Conservation (phyloP, 2,797 vertebrate species). For the Enteromius anoplus region DNA sequence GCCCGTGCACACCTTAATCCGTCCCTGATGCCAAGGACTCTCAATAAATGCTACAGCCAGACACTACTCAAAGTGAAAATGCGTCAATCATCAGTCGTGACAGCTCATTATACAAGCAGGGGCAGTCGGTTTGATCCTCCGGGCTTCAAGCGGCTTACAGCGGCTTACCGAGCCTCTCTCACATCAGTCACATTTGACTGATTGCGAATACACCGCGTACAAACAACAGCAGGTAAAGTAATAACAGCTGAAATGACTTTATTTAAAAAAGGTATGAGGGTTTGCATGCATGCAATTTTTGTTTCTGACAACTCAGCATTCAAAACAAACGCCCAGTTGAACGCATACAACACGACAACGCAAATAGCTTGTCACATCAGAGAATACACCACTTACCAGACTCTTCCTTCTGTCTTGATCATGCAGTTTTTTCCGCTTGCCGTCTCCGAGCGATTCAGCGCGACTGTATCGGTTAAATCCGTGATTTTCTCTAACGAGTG, state of each 20-base stretch:
- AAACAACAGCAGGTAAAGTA: neutral
- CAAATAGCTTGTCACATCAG: neutral
- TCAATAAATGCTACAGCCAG: neutral
- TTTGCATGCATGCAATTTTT: too few relatives aligned
- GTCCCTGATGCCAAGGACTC: neutral
- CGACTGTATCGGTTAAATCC: neutral
- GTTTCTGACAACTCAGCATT: neutral
- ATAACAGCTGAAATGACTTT: neutral
- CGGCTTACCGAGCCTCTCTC: slow-evolving; percentile 56
- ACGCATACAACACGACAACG: neutral
- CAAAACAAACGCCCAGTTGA: neutral
- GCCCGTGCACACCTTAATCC: too few relatives aligned
- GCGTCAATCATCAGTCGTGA: slow-evolving; percentile 15
- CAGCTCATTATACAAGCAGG: neutral
- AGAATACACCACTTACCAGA: neutral
- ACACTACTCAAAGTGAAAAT: neutral
- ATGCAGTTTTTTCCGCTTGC: neutral
- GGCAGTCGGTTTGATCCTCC: slow-evolving; percentile 57
- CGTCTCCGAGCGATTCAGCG: neutral
- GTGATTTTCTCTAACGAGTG: slow-evolving; percentile 28
- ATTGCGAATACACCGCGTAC: neutral
- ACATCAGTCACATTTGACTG: neutral
- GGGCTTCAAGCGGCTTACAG: slow-evolving; percentile 68
- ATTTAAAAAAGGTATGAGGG: neutral
- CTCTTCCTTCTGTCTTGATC: neutral